Evolutionary conservation across 2,797 vertebrate genomes (phyloP).

Genomic region (Schizothorax lantsangensis): DNA sequence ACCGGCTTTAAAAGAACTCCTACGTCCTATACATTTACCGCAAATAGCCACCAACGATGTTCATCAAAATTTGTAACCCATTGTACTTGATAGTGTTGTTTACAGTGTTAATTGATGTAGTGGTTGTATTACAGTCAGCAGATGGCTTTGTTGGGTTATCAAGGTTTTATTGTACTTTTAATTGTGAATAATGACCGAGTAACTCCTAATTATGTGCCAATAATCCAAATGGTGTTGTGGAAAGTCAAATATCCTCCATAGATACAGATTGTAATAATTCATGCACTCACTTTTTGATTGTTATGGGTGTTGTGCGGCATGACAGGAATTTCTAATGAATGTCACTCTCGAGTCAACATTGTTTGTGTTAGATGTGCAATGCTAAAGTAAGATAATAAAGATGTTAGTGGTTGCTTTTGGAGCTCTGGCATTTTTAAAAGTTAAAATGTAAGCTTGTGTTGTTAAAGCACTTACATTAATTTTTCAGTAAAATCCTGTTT

Average conservation of each 20-base stretch:
- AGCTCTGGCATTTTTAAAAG: neutral
- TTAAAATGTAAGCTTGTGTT: neutral
- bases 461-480: neutral
- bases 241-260: conserved; percentile 16
- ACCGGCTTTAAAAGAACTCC: neutral
- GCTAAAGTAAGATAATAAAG: neutral
- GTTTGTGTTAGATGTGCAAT: conserved; percentile 9
- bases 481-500: neutral
- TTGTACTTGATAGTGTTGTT: conserved; percentile 38
- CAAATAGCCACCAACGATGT: neutral
- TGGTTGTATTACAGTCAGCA: conserved; percentile 51
- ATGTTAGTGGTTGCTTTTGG: neutral
- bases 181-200: conserved; percentile 56
- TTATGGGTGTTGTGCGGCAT: neutral
- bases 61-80: neutral
- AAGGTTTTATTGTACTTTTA: conserved; percentile 56
- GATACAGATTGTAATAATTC: neutral
- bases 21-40: neutral
- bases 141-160: conserved; percentile 59
- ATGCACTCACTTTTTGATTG: conserved; percentile 1
- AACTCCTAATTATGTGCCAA: conserved; percentile 26
- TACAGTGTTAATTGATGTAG: conserved; percentile 58
- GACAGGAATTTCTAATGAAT: conserved; percentile 10
- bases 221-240: conserved; percentile 34
- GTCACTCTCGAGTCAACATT: neutral